phyloP scores from a whole-genome alignment of 2,888 invertebrate species.

The Alsophila aescularia region DNA sequence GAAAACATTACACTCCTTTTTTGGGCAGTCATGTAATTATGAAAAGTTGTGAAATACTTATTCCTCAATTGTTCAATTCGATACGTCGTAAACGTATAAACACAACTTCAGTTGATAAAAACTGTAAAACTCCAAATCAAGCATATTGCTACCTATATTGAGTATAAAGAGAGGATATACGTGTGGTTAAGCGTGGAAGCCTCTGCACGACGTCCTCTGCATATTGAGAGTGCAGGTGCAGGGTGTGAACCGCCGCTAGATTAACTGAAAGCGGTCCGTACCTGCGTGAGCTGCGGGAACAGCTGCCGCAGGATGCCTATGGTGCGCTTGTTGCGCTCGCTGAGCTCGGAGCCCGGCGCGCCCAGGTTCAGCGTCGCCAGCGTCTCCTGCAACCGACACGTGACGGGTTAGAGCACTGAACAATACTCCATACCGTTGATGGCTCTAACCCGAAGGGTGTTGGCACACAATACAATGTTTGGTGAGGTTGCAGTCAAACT shows the following conservation, averaged over 20 bases:
- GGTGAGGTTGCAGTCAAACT: too few species aligned
- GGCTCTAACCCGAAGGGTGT: too few species aligned
- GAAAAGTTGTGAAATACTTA: too few species aligned
- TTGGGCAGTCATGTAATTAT: too few species aligned
- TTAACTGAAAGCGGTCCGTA: constrained; percentile 64
- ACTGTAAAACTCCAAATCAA: background rate
- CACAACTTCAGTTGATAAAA: too few species aligned
- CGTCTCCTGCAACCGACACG: constrained; percentile 79
- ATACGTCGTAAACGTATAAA: too few species aligned
- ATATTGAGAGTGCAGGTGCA: background rate
- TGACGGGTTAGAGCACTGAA: too few species aligned
- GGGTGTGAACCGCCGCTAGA: too few species aligned
- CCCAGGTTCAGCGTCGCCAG: constrained; percentile 88
- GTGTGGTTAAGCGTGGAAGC: constrained; percentile 1
- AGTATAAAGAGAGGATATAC: background rate
- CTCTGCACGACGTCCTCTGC: background rate
- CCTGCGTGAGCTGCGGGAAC: constrained; percentile 90
- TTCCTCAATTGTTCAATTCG: too few species aligned
- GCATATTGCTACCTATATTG: background rate
- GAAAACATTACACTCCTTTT: too few species aligned
- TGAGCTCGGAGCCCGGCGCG: constrained; percentile 86
- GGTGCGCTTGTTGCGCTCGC: constrained; percentile 90
- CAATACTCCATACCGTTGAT: too few species aligned
- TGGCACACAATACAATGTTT: too few species aligned
- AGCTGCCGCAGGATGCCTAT: constrained; percentile 90